Evolutionary conservation across 2,113 vertebrate genomes (phyloP).

Genomic region (Thryonomys swinderianus): DNA sequence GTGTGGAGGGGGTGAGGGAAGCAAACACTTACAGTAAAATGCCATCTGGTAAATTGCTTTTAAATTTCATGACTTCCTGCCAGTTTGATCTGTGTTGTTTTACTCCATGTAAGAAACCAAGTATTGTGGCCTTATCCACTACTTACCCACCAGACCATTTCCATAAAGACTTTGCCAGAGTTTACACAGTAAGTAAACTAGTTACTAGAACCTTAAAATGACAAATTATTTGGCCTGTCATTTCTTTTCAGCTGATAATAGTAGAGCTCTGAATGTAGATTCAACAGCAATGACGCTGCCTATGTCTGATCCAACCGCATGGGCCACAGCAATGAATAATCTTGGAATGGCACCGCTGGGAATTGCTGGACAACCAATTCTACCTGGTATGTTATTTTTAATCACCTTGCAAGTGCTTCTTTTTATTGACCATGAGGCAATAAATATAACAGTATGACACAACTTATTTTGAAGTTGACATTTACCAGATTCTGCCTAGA

Average conservation of each 20-base stretch:
- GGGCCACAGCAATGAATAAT: conserved; percentile 99
- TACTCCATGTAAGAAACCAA: conserved; percentile 33
- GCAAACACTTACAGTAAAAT: conserved; percentile 28
- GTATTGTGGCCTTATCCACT: neutral
- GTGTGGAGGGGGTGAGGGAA: neutral
- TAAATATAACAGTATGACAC: conserved; percentile 67
- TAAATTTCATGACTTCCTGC: conserved; percentile 56
- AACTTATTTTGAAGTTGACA: conserved; percentile 77
- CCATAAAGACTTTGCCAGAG: conserved; percentile 33
- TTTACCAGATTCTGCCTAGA: conserved; percentile 73
- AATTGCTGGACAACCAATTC: conserved; percentile 93
- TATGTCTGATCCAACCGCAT: conserved; percentile 94
- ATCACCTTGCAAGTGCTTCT: conserved; percentile 65
- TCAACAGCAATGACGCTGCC: conserved; percentile 93
- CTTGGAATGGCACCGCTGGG: conserved; percentile 96
- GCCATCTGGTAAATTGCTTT: conserved; percentile 56
- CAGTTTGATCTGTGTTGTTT: conserved; percentile 54
- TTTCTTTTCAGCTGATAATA: conserved; percentile 88
- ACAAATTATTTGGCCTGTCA: conserved; percentile 63
- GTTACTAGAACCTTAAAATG: conserved; percentile 30
- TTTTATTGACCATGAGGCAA: conserved; percentile 64
- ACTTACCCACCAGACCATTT: conserved; percentile 38
- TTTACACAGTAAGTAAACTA: conserved; percentile 51
- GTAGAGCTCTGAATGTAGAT: conserved; percentile 92
- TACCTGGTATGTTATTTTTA: conserved; percentile 90